Base-by-base conservation (phyloP, 2,888 invertebrate genomes). In the Bugulina stolonifera region DNA sequence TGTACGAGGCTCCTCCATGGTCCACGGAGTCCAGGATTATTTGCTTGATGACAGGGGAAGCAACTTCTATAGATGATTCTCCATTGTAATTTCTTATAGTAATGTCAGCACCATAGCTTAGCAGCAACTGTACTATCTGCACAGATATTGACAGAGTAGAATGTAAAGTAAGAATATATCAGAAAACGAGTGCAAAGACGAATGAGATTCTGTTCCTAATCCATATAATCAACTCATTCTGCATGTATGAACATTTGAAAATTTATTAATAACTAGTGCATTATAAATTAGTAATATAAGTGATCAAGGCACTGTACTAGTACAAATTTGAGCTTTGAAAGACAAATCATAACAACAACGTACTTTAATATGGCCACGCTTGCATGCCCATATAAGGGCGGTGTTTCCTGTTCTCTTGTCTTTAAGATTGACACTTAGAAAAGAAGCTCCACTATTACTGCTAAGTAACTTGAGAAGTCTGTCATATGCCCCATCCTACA, bases 321-420 rank as follows among this genome's bases (percentile, higher is more conserved):
- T n/a, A n/a, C n/a, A n/a, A n/a, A n/a, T n/a, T n/a, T n/a, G n/a
- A n/a, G n/a, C n/a, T n/a, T n/a, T n/a, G n/a, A n/a, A n/a, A n/a
- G n/a, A n/a, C n/a, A n/a, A n/a, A n/a, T n/a, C n/a, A n/a, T n/a
- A n/a, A n/a, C n/a, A n/a, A n/a, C n/a, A n/a, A 43, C 75, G 54
- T 74, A 82, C 82, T 79, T 80, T 81, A 35, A 77, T 75, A 75
- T 83, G 81, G 32, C 82, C 83, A 54, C 81, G 73, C 73, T 81
- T 82, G 35, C 81, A 80, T n/a, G 83, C 82, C 82, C 82, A 83
- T 71, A 82, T 81, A 1, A 83, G 76, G 0, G 82, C 79, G 1
- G 83, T 82, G 74, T 82, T 82, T 23, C 82, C 82, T n/a, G 82
- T 82, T n/a, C 79, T 76, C 74, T 79, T 79, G 75, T 83, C 83